Evolutionary conservation across 35 echinoderm and acorn worm genomes (phyloP).

Genomic region (Ophioderma brevispina): DNA sequence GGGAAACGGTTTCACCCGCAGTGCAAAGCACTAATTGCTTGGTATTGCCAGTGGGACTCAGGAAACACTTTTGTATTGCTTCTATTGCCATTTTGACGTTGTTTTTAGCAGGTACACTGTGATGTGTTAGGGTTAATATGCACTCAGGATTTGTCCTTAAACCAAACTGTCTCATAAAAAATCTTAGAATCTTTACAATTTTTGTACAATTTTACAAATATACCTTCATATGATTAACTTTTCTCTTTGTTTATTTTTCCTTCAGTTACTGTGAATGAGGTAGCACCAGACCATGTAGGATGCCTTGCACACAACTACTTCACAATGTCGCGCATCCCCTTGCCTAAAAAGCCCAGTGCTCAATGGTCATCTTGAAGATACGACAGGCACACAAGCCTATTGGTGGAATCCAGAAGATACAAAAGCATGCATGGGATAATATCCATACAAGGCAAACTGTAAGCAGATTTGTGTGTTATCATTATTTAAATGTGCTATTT

Average conservation of each 20-base stretch:
- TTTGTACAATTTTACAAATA: no score
- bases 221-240: no score
- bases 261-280: slow-evolving; percentile 65
- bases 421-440: slow-evolving; percentile 33
- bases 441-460: slow-evolving; percentile 19
- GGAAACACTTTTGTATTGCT: no score
- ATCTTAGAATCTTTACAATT: not conserved
- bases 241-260: not conserved
- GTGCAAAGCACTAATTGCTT: no score
- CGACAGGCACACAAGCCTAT: slow-evolving; percentile 6
- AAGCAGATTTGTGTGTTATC: not conserved
- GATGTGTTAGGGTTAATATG: no score
- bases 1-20: no score
- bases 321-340: slow-evolving; percentile 59
- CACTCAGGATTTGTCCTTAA: no score
- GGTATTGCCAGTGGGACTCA: no score
- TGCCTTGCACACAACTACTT: slow-evolving; percentile 73
- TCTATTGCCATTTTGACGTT: no score
- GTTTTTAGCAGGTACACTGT: no score
- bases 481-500: not conserved
- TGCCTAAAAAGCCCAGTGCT: not conserved
- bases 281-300: slow-evolving; percentile 58
- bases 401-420: slow-evolving; percentile 17
- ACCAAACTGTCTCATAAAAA: no score
- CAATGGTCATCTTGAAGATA: not conserved